Conservation (phyloP, 2,797 vertebrate species). For the Enteromius argenteus region DNA sequence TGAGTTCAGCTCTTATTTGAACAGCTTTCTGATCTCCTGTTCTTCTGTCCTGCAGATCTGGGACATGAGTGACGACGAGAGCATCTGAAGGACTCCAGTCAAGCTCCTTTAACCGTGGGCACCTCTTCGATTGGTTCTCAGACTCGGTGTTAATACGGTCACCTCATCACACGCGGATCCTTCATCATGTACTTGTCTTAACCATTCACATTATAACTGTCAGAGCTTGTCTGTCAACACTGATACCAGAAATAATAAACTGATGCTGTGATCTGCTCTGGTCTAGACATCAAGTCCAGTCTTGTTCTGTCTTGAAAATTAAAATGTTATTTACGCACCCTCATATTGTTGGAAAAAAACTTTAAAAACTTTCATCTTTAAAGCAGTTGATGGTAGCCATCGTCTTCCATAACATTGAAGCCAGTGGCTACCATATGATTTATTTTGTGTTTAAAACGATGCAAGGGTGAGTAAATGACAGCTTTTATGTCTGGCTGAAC, state of each 20-base stretch:
- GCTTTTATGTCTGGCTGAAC: not conserved
- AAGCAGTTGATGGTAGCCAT: too few species aligned
- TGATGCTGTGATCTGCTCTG: not conserved
- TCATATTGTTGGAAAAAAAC: not conserved
- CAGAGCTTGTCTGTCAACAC: not conserved
- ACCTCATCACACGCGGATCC: not conserved
- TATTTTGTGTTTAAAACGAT: not conserved
- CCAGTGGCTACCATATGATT: not conserved
- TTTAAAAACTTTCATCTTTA: too few species aligned
- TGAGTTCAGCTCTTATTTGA: not conserved
- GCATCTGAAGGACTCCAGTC: slow-evolving; percentile 77
- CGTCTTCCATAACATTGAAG: not conserved
- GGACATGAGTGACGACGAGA: slow-evolving; percentile 99
- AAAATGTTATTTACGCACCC: not conserved
- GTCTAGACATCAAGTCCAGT: not conserved
- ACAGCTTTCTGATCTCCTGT: slow-evolving; percentile 18
- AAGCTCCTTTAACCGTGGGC: not conserved
- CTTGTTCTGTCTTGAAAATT: not conserved
- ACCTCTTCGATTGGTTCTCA: not conserved
- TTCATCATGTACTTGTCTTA: not conserved
- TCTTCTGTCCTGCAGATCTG: slow-evolving; percentile 85
- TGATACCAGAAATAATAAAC: not conserved
- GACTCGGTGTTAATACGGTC: not conserved
- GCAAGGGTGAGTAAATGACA: not conserved
- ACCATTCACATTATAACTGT: not conserved